Percentiles rank a stretch among this genome's conserved stretches.
These are phyloP conservation scores for Anarrhichthys ocellatus DNA, from an alignment of 2,113 vertebrate genomes.

Conservation along the genomic window DNA sequence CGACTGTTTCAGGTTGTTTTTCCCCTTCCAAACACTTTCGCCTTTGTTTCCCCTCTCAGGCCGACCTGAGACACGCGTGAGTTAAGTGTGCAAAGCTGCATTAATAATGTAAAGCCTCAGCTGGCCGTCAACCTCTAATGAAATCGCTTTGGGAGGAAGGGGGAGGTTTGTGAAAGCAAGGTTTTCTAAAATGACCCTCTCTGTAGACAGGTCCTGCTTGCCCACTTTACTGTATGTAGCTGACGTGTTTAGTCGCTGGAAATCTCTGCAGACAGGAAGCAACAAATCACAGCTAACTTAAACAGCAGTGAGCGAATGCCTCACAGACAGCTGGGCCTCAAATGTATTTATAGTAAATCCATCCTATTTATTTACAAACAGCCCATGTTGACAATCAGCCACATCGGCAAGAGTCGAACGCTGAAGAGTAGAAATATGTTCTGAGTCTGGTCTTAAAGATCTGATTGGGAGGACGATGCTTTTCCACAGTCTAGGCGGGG, in stretches of 20 bases:
- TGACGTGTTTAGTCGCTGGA: not conserved
- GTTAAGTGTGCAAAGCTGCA: not conserved
- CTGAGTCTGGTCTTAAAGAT: too few species aligned
- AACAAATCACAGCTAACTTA: not conserved
- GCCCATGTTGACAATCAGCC: too few species aligned
- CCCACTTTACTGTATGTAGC: not conserved
- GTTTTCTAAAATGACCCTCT: not conserved
- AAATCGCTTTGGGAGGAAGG: not conserved
- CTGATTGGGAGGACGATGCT: too few species aligned
- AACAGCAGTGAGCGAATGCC: not conserved
- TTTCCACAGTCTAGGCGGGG: too few species aligned
- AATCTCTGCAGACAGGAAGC: slow-evolving; percentile 11
- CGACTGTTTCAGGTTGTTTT: slow-evolving; percentile 6
- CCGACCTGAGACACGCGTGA: not conserved
- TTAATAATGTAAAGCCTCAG: not conserved
- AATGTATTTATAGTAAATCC: not conserved
- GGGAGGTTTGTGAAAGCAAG: not conserved
- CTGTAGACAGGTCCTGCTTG: not conserved
- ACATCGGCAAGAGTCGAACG: too few species aligned
- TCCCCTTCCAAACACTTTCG: not conserved
- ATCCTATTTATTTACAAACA: not conserved
- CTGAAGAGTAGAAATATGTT: too few species aligned
- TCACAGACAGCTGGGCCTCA: too few species aligned
- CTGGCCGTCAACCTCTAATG: not conserved
- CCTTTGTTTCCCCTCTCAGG: not conserved